phyloP scores from a whole-genome alignment of 2,888 invertebrate species.

The Himalopsyche tibetana region DNA sequence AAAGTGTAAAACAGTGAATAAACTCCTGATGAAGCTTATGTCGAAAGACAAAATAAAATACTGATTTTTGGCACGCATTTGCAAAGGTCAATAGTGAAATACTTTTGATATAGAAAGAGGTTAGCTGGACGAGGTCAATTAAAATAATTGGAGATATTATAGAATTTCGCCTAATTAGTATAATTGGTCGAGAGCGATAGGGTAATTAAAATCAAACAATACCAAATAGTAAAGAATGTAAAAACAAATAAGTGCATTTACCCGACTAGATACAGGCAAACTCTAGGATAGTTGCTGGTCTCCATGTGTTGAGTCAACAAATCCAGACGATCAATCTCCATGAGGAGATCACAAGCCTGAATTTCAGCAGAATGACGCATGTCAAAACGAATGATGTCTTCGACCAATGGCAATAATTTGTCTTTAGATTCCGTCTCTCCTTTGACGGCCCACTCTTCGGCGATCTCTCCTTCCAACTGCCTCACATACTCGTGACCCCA shows the following conservation, averaged over 20 bases:
- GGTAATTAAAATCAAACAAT: too few species aligned
- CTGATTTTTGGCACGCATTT: too few species aligned
- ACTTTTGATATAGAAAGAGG: too few species aligned
- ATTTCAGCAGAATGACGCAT: slow-evolving; percentile 99
- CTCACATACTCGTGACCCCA: slow-evolving; percentile 99
- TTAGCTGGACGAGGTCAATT: too few species aligned
- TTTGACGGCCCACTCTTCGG: slow-evolving; percentile 85
- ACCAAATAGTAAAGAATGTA: neutral
- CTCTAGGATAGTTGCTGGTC: slow-evolving; percentile 91
- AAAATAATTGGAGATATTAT: too few species aligned
- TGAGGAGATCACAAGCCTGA: slow-evolving; percentile 97
- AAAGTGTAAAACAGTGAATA: too few species aligned
- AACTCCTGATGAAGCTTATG: too few species aligned
- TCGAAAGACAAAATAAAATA: too few species aligned
- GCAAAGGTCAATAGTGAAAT: too few species aligned
- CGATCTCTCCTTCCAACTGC: slow-evolving; percentile 92
- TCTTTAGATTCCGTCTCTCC: slow-evolving; percentile 74
- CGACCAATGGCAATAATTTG: slow-evolving; percentile 85
- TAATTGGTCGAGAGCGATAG: neutral
- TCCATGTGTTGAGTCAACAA: slow-evolving; percentile 92
- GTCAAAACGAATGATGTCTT: slow-evolving; percentile 94
- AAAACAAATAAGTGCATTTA: slow-evolving; percentile 66
- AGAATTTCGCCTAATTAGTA: too few species aligned
- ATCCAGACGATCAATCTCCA: slow-evolving; percentile 96
- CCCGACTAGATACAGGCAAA: slow-evolving; percentile 92